Base-by-base conservation (phyloP, 2,888 invertebrate genomes). In the Orgyia antiqua region DNA sequence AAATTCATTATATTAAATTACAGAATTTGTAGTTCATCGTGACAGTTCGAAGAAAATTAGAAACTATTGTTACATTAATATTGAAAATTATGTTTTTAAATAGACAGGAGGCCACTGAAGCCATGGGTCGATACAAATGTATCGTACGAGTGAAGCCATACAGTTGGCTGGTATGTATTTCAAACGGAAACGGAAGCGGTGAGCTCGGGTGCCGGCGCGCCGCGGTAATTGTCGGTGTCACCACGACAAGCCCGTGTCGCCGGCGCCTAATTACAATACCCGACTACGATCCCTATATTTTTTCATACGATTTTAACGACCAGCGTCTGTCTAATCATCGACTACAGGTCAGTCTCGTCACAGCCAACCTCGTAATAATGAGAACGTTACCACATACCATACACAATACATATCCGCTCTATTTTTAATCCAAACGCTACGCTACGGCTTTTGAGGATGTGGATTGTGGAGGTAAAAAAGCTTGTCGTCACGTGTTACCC, bases 131-230 rank as follows among this genome's bases (percentile, higher is more conserved):
- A 38, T 36, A 37, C 19, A 13, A 25, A n/a, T n/a, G n/a, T n/a
- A n/a, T 29, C 38, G 27, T 24, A 2, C 18, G 20, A 10, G 21
- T n/a, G 74, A 72, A 73, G 73, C 76, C 74, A 42, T 75, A 73
- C 51, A 45, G 50, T 33, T 10, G 10, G 11, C 4, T 15, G 4
- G 15, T 15, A 4, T 52, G 64, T 49, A 65, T 58, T 63, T 63
- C 60, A 64, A 68, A 71, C 72, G 80, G 77, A 78, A 78, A 64
- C 83, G 80, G 79, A 78, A 78, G 68, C 59, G 68, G 66, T 29
- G 26, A 38, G 40, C 64, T 72, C 75, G 79, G 79, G 80, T 77
- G 77, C 72, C 35, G 27, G 18, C 54, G 37, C 51, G 42, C 30
- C 34, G 45, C 32, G 34, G 48, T 75, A 78, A 80, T 80, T 68